Base-by-base conservation (phyloP, 2,888 invertebrate species). In the Schrankia costaestrigalis region DNA sequence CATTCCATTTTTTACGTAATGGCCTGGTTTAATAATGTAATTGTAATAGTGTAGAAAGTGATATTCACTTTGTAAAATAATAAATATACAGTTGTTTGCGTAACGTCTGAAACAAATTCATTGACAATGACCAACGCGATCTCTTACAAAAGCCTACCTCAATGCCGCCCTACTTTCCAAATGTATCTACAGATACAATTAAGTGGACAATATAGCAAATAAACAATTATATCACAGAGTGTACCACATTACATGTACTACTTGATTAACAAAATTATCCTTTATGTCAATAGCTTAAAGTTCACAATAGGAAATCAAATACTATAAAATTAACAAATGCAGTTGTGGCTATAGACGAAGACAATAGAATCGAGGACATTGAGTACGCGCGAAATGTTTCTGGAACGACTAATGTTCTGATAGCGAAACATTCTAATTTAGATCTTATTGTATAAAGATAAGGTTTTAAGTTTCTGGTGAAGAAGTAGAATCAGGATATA, bases 151-250 rank as follows among this genome's bases (percentile, higher is more conserved):
- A 79, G 77, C 75, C 77, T 73, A 73, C 68, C 65, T 85, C 85
- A 86, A 85, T 84, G 85, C 69, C 78, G 85, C 71, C 82, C 86
- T 67, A 86, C 86, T 87, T 87, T 86, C 82, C 74, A 77, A 74
- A 66, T 40, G 71, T 70, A 56, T 56, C 56, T 74, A 59, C 63
- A 69, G 71, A 64, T 64, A 66, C 71, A 73, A 78, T 76, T 76
- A 77, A 73, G 69, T 78, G 70, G 74, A 80, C 77, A 76, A 56
- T 56, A 56, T 55, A 56, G 41, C 57, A 56, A 80, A 78, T 72
- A 73, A 72, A 77, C 67, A 73, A 76, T 77, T 78, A 80, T 78
- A 71, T 72, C 74, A 56, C 46, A 49, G 25, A 46, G 24, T 31
- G 41, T 32, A 60, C 57, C 32, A 56, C 33, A 28, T 35, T 45